Conservation (phyloP, 2,797 vertebrate genomes). For the Coilia nasus region DNA sequence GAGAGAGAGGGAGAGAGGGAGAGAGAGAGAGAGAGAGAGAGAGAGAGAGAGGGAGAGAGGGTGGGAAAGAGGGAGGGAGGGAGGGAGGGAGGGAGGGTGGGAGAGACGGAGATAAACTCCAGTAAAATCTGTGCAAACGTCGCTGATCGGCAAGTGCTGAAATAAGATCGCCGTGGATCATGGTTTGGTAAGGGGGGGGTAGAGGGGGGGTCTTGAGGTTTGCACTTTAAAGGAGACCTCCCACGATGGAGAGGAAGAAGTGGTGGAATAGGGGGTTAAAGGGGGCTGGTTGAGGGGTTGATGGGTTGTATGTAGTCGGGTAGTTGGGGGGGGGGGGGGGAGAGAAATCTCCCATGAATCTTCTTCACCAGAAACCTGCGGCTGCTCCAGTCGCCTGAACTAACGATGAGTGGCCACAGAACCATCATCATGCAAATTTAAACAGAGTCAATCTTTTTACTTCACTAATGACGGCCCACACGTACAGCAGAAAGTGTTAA, state of each 20-base stretch:
- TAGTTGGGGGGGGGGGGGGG: conserved; percentile 7
- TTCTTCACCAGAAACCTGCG: conserved; percentile 55
- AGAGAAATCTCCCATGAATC: conserved; percentile 52
- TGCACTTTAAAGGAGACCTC: conserved; percentile 53
- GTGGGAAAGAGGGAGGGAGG: conserved; percentile 34
- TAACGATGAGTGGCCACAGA: conserved; percentile 62
- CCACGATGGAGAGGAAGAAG: conserved; percentile 46
- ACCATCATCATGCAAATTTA: conserved; percentile 67
- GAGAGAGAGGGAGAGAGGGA: conserved; percentile 33
- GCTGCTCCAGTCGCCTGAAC: conserved; percentile 58
- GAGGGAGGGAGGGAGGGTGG: conserved; percentile 44
- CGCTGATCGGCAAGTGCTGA: conserved; percentile 51
- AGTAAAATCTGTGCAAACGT: conserved; percentile 62
- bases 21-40: conserved; percentile 13
- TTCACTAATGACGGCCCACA: conserved; percentile 53
- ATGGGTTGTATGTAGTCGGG: neutral
- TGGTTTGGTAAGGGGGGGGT: conserved; percentile 41
- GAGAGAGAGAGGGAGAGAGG: neutral
- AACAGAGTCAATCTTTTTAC: conserved; percentile 63
- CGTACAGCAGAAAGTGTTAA: conserved; percentile 56
- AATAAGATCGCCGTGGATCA: conserved; percentile 54
- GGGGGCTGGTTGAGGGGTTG: too few species aligned
- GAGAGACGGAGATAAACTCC: conserved; percentile 59
- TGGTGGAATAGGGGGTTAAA: neutral
- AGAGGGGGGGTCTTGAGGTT: conserved; percentile 45